These are phyloP conservation scores for Yoshiicerus persimilis DNA, from an alignment of 1,140 invertebrate genomes.

Conservation along the genomic window DNA sequence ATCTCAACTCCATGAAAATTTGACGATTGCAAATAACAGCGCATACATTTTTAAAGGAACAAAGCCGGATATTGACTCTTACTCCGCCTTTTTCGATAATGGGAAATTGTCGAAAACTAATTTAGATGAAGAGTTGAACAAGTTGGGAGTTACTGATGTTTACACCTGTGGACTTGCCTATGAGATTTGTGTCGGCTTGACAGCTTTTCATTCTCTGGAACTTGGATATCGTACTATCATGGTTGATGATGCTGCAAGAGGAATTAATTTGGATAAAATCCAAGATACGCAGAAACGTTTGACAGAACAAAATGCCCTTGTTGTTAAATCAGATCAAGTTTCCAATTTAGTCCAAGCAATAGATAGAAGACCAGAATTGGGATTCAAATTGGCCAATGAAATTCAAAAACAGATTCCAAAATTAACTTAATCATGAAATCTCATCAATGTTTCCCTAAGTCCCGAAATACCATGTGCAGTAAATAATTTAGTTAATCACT, in stretches of 20 bases:
- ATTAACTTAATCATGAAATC: not conserved
- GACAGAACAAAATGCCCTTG: slow-evolving; percentile 71
- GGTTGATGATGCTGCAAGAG: slow-evolving; percentile 86
- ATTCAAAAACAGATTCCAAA: not conserved
- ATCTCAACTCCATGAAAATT: slow-evolving; percentile 85
- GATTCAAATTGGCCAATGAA: slow-evolving; percentile 58
- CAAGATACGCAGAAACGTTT: slow-evolving; percentile 76
- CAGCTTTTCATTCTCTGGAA: slow-evolving; percentile 79
- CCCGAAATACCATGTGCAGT: too few species aligned
- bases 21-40: slow-evolving; percentile 67
- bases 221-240: slow-evolving; percentile 87
- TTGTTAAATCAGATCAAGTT: slow-evolving; percentile 75
- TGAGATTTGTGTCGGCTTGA: slow-evolving; percentile 93
- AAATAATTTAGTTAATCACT: too few species aligned
- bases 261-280: slow-evolving; percentile 81
- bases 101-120: slow-evolving; percentile 84
- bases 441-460: too few species aligned
- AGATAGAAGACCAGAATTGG: slow-evolving; percentile 80
- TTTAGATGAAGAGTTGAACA: slow-evolving; percentile 73
- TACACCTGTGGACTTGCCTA: slow-evolving; percentile 94
- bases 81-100: slow-evolving; percentile 98
- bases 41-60: slow-evolving; percentile 91
- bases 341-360: slow-evolving; percentile 80
- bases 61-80: slow-evolving; percentile 92
- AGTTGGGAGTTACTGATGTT: slow-evolving; percentile 83